Base-by-base conservation (phyloP, 1,140 invertebrate genomes). In the Drosophila watanabei region DNA sequence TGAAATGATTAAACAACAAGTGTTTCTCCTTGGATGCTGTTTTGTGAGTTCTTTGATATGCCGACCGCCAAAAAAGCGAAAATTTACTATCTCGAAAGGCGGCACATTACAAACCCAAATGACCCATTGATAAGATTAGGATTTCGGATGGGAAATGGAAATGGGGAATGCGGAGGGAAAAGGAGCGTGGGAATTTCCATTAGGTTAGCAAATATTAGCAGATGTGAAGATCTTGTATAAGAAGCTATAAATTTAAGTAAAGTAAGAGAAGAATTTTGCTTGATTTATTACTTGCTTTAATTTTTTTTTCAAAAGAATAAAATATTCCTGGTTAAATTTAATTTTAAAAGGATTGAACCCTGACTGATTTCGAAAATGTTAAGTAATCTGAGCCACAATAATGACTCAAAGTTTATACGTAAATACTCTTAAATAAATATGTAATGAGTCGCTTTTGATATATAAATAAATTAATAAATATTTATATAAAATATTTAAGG, bases 91-190 rank as follows among this genome's bases (percentile, higher is more conserved):
- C 46, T 33, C 32, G 39, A 8, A 32, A 56, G 56, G 49, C 57
- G 64, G 73, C 37, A 64, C n/a, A 37, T 52, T 79, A 52, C 35
- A 61, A 59, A 51, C 48, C 41, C 33, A 13, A 18, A 52, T 52
- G 20, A 1, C n/a, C 11, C 10, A 45, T 51, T 66, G 82, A 86
- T 86, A 86, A 88, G 80, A 87, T 86, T 48, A 83, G 49, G 60
- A 71, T 61, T 77, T 57, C 4, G 69, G 28, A 58, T 20, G 30
- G 28, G 35, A 32, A 45, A 49, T 43, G 14, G 45, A n/a, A 49
- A 48, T 24, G 10, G 8, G 16, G 32, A 54, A 58, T 11, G 24
- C 20, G 32, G 39, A n/a, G 33, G 45, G 20, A 11, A 58, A 62
- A 39, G 37, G 35, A 77, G 61, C 75, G 75, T 73, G 71, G 71